These are phyloP conservation scores for Sebastes oblongus DNA, from an alignment of 2,797 vertebrate species.

Conservation along the genomic window DNA sequence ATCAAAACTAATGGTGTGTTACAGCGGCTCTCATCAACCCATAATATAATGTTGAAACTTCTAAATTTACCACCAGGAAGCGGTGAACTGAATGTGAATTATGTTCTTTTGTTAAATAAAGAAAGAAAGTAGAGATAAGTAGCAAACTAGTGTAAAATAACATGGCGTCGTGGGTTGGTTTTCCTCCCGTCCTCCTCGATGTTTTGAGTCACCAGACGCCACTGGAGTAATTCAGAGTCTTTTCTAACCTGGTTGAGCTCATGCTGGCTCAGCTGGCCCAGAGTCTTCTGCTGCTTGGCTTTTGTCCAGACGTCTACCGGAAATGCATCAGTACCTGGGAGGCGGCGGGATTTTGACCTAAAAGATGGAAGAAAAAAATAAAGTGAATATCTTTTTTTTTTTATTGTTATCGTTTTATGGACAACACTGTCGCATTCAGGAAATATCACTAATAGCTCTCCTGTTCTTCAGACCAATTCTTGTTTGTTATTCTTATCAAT, in stretches of 20 bases:
- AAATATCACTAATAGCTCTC: neutral
- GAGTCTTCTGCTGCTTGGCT: conserved; percentile 85
- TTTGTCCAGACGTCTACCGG: conserved; percentile 80
- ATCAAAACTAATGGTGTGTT: neutral
- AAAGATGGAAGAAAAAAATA: neutral
- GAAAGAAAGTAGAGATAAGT: too few species aligned
- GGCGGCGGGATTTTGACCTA: conserved; percentile 61
- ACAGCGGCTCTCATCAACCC: neutral
- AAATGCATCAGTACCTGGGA: conserved; percentile 28
- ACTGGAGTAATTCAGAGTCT: conserved; percentile 7
- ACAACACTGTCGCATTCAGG: neutral
- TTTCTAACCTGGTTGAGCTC: conserved; percentile 85
- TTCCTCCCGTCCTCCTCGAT: too few species aligned
- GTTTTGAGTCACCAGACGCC: too few species aligned
- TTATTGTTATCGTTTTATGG: too few species aligned
- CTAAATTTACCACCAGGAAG: too few species aligned
- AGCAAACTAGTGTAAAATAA: too few species aligned
- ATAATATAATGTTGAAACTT: too few species aligned
- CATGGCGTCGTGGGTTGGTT: too few species aligned
- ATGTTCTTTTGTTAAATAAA: too few species aligned
- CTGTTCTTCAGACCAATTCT: neutral
- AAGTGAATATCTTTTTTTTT: neutral
- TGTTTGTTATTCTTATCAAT: neutral
- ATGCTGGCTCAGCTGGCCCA: conserved; percentile 71
- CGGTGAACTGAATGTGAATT: too few species aligned